Base-by-base conservation (phyloP, 2,888 invertebrate species). In the Platerodrilus igneus region DNA sequence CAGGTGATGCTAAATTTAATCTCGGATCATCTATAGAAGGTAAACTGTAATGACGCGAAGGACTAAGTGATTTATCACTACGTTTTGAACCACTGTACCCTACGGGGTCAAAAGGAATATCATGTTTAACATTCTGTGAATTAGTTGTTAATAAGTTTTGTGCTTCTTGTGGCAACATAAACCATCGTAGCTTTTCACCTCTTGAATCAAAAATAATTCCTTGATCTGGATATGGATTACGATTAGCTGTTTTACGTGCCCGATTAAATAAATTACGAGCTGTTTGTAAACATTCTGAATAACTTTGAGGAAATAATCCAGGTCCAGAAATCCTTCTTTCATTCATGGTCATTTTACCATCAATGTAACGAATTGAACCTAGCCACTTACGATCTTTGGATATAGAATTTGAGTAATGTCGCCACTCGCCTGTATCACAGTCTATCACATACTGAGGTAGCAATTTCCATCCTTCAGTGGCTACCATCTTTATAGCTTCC, bases 381-480 rank as follows among this genome's bases (percentile, higher is more conserved):
- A 93, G 70, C 76, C 89, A 91, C 63, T 86, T 87, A 29, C 87
- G 76, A 55, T 91, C 90, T 59, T 83, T 82, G 48, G 86, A 81
- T 3, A 83, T 76, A 29, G 82, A 77, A 62, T 88, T 86, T 0
- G 84, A 79, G 57, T 83, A 82, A 60, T 92, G 91, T 45, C 83
- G 78, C 91, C 92, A 93, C 64, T 91, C 90, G 0, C 88, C 92
- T 0, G 89, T 90, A 61, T 89, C 83, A 3, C 86, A 78, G 61
- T 91, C 88, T n/a, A 90, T 78, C 6, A 82, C 76, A 62, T 92
- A 92, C 64, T 90, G 86, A 0, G 92, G 92, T 34, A 93, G 66
- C 23, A 93, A 76, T 59, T 88, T 88, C 87, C 91, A 91, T 0
- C 84, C 92, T 70, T 90, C 83, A 3, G 86, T 83, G 1, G 91